Percentiles rank a stretch among this genome's conserved stretches.
phyloP scores from a whole-genome alignment of 2,113 vertebrate genomes.

The Centropus unirufus region DNA sequence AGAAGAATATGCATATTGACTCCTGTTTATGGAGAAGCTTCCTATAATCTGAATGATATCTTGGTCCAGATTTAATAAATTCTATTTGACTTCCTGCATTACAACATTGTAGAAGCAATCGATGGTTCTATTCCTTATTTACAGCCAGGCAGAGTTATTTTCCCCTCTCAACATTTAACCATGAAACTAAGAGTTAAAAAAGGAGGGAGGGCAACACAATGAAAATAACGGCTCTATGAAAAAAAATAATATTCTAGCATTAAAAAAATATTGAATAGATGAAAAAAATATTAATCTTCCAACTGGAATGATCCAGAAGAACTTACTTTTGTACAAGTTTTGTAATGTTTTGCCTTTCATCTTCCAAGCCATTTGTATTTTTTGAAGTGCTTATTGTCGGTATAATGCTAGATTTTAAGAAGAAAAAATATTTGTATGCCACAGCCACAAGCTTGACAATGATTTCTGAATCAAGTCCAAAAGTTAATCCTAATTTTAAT shows the following conservation, averaged over 20 bases:
- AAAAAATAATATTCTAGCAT: not conserved
- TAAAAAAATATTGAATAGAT: not conserved
- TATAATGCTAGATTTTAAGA: constrained; percentile 31
- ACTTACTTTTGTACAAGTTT: not conserved
- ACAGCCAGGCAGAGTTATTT: not conserved
- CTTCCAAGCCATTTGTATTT: not conserved
- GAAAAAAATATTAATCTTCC: not conserved
- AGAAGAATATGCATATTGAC: not conserved
- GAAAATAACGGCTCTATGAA: not conserved
- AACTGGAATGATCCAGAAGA: not conserved
- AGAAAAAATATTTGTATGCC: constrained; percentile 42
- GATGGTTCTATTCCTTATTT: not conserved
- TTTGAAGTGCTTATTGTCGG: not conserved
- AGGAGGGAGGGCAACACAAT: not conserved
- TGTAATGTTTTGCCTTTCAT: not conserved
- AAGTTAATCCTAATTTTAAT: constrained; percentile 76
- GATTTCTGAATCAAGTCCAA: constrained; percentile 71
- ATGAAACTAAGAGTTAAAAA: not conserved
- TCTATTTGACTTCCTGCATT: not conserved
- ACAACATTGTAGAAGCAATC: not conserved
- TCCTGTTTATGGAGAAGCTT: not conserved
- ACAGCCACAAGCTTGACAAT: constrained; percentile 55
- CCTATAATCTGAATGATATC: not conserved
- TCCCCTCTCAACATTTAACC: not conserved
- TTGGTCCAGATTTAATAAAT: not conserved